Base-by-base conservation (phyloP, 2,113 vertebrate species). In the Antechinus flavipes region DNA sequence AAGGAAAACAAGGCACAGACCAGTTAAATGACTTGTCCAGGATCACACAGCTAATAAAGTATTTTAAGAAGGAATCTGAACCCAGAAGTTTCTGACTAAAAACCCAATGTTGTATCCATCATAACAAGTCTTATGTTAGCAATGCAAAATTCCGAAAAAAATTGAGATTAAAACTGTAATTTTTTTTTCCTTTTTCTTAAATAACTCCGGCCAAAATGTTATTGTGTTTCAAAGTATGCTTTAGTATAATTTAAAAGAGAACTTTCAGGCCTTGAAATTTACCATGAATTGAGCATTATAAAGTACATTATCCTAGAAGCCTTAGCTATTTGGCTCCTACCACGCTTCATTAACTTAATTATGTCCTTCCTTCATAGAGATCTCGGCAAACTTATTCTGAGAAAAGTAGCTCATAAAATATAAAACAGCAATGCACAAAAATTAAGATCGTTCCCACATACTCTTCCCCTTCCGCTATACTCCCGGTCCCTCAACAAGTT, bases 331-430 rank as follows among this genome's bases (percentile, higher is more conserved):
- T 27, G 27, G 25, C 35, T 90, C 22, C 94, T 10, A n/a, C 27
- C 26, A 46, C 14, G 46, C 58, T 54, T 93, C 30, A 68, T 84
- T 84, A 92, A 61, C 35, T 91, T 91, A 93, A 27, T 89, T 8
- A 50, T 27, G n/a, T 10, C 54, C 46, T 89, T 76, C 94, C 53
- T 95, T 54, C 52, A 19, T 52, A 46, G 42, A 89, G 54, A 24
- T 16, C 16, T 52, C 92, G 61, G 61, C 54, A 92, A 54, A 96
- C 47, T 89, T 58, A 93, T 94, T 92, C 93, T 47, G 25, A 95
- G n/a, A 93, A 89, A 5, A 30, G 50, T 94, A 95, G 94, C 90
- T 95, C 97, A 92, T 27, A 91, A 90, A 47, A 25, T 89, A n/a
- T 1, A 56, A 52, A 12, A 54, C 95, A 93, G 46, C 46, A 68